phyloP scores from a whole-genome alignment of 2,113 vertebrate genomes.

The Pogona vitticeps region DNA sequence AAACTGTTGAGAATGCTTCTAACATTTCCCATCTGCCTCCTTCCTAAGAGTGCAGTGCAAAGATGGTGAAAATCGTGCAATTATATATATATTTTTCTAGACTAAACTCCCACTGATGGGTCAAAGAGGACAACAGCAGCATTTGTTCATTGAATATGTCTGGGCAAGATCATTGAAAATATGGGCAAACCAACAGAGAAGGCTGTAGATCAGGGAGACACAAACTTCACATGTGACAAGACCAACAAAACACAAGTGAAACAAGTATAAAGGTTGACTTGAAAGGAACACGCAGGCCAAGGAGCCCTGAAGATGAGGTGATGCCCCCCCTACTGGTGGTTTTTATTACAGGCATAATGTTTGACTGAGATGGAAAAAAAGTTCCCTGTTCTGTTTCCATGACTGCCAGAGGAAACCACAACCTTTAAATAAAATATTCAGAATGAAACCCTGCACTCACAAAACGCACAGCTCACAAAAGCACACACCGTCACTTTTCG shows the following conservation, averaged over 20 bases:
- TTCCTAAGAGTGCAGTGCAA: neutral
- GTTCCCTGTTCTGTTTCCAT: neutral
- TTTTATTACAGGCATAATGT: neutral
- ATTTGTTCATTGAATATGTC: neutral
- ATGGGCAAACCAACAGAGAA: neutral
- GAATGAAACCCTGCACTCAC: neutral
- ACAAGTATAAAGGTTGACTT: no score
- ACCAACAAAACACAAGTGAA: no score
- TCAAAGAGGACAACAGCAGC: neutral
- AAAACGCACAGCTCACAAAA: slow-evolving; percentile 18
- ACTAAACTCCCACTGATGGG: neutral
- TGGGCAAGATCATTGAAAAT: no score
- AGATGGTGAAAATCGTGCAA: neutral
- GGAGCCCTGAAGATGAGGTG: neutral
- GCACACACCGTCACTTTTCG: slow-evolving; percentile 17
- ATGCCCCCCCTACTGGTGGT: neutral
- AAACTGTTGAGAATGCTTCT: neutral
- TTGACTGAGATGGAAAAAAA: neutral
- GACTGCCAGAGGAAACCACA: neutral
- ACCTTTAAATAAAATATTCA: neutral
- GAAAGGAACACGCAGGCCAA: no score
- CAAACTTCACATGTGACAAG: no score
- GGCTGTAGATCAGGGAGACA: no score
- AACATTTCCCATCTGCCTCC: neutral
- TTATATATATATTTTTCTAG: neutral